phyloP scores from a whole-genome alignment of 2,888 invertebrate species.

The Thymelicus lineola region DNA sequence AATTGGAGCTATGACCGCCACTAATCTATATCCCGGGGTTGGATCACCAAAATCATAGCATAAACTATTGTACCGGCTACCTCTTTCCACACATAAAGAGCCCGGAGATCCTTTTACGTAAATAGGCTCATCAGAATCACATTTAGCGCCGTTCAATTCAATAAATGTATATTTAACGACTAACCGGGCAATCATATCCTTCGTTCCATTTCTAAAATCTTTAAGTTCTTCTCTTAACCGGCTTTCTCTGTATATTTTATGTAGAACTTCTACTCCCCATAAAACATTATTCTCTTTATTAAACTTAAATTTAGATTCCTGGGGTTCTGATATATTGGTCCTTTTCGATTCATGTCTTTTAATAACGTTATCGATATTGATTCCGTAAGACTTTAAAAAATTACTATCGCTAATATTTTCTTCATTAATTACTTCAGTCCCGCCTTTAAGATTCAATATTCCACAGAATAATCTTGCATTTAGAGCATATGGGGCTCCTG shows the following conservation, averaged over 20 bases:
- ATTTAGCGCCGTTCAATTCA: conserved; percentile 59
- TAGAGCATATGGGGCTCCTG: conserved; percentile 69
- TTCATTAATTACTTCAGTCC: conserved; percentile 32
- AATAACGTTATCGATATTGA: not conserved
- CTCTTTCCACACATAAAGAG: conserved; percentile 62
- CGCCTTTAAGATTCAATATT: conserved; percentile 56
- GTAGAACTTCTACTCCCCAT: conserved; percentile 60
- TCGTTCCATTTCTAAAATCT: conserved; percentile 58
- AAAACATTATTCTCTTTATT: conserved; percentile 21
- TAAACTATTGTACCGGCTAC: conserved; percentile 60
- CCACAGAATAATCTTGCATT: conserved; percentile 67
- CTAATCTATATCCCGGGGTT: conserved; percentile 68
- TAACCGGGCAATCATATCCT: conserved; percentile 60
- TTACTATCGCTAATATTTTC: not conserved
- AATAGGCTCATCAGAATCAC: conserved; percentile 64
- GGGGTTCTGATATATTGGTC: not conserved
- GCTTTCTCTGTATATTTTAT: conserved; percentile 55
- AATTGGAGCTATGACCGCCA: conserved; percentile 71
- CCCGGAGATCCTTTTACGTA: conserved; percentile 65
- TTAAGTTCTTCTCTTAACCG: conserved; percentile 53
- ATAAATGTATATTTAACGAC: conserved; percentile 66
- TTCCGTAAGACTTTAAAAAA: conserved; percentile 12
- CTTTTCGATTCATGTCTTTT: conserved; percentile 1
- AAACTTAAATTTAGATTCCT: not conserved
- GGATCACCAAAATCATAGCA: conserved; percentile 73